Conservation (phyloP, 2,888 invertebrate genomes). For the Chymomyza amoena region DNA sequence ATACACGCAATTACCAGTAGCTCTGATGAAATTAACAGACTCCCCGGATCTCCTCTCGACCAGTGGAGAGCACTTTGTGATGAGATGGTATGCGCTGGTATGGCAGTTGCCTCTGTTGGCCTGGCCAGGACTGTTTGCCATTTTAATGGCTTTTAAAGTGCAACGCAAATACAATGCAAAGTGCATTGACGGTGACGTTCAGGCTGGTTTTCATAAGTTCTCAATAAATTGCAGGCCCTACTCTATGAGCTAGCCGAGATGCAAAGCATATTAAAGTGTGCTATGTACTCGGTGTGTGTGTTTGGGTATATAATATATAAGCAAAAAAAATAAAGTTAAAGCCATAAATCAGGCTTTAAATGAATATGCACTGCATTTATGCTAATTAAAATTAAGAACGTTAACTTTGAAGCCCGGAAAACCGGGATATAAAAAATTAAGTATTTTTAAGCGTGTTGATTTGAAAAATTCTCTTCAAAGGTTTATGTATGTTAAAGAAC, state of each 20-base stretch:
- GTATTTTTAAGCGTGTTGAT: no score
- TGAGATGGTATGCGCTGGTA: neutral
- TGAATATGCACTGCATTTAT: no score
- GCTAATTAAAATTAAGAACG: no score
- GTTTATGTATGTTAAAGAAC: no score
- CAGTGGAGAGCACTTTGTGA: neutral
- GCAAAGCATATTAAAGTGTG: neutral
- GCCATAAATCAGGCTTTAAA: no score
- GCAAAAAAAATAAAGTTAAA: neutral
- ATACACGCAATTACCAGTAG: slow-evolving; percentile 67
- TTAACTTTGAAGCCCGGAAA: no score
- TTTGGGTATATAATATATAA: no score
- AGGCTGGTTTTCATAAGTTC: neutral
- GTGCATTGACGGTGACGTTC: neutral
- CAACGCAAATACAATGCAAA: slow-evolving; percentile 27
- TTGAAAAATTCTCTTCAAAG: no score
- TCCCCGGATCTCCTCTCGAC: slow-evolving; percentile 12
- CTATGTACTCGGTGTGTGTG: no score
- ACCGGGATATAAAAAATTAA: no score
- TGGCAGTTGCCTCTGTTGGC: neutral
- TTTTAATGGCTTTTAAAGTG: slow-evolving; percentile 69
- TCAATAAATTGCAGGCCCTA: neutral
- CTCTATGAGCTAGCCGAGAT: neutral
- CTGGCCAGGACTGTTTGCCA: slow-evolving; percentile 59
- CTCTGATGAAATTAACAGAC: slow-evolving; percentile 69